phyloP scores from a whole-genome alignment of 1,140 invertebrate species.

The Steinernema feltiae region DNA sequence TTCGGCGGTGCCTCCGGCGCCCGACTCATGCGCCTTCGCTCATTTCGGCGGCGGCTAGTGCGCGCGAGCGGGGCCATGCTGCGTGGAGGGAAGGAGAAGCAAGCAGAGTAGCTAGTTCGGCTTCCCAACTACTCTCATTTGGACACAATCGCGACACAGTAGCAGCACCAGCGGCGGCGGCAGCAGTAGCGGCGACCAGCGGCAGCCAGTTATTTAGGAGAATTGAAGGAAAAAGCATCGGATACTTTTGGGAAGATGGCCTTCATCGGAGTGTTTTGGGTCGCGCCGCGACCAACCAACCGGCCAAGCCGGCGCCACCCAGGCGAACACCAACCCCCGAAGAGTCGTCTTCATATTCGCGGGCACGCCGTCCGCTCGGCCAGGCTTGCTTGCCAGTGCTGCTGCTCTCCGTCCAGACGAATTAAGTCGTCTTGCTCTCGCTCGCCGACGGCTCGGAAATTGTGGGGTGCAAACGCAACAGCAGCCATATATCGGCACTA shows the following conservation, averaged over 20 bases:
- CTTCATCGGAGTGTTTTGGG: not conserved
- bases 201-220: no score
- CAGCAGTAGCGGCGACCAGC: no score
- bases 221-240: not conserved
- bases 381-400: not conserved
- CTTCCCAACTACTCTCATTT: not conserved
- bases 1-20: no score
- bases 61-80: not conserved
- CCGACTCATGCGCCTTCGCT: no score
- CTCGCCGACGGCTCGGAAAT: not conserved
- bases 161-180: not conserved
- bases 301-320: not conserved
- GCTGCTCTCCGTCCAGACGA: not conserved
- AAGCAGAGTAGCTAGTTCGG: not conserved
- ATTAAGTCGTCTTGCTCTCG: not conserved
- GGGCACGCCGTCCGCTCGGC: not conserved
- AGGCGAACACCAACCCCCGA: not conserved
- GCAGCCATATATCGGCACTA: no score
- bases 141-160: not conserved
- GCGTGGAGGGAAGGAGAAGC: not conserved
- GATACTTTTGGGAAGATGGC: not conserved
- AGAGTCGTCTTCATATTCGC: not conserved
- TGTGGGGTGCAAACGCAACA: not conserved
- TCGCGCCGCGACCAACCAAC: no score
- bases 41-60: not conserved